Conservation (phyloP, 1,140 invertebrate species). For the Caerostris extrusa region DNA sequence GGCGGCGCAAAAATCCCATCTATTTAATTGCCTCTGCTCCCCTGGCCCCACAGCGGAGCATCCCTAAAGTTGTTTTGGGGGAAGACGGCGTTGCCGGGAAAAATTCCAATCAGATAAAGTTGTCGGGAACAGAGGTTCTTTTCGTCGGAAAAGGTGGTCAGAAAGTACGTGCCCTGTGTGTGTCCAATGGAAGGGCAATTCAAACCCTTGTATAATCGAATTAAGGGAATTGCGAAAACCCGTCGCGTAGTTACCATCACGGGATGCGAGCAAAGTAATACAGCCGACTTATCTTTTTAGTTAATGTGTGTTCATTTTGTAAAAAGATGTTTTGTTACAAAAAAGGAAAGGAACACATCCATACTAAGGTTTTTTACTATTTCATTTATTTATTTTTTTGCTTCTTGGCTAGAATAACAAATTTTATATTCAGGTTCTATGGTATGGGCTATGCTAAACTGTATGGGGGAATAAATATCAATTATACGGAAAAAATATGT, state of each 20-base stretch:
- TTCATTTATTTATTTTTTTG: too few species aligned
- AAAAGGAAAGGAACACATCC: too few species aligned
- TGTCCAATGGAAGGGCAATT: constrained; percentile 53
- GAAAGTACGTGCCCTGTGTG: constrained; percentile 41
- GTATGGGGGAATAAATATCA: too few species aligned
- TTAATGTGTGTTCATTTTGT: too few species aligned
- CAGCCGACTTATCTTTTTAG: background rate
- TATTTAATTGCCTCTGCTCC: constrained; percentile 68
- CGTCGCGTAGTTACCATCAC: background rate
- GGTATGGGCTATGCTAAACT: too few species aligned
- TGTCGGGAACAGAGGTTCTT: constrained; percentile 36
- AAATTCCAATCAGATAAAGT: constrained; percentile 76
- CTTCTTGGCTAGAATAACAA: too few species aligned
- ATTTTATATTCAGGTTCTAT: too few species aligned
- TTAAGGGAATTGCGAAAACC: background rate
- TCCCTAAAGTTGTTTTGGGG: constrained; percentile 65
- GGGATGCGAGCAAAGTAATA: background rate
- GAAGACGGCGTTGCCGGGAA: background rate
- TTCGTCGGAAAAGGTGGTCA: constrained; percentile 18
- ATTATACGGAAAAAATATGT: too few species aligned
- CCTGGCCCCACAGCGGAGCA: background rate
- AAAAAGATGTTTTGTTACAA: too few species aligned
- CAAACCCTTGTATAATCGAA: constrained; percentile 65
- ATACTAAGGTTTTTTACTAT: too few species aligned
- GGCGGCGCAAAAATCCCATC: constrained; percentile 56